Conservation (phyloP, 1,140 invertebrate species). For the Chironomus striatipennis region DNA sequence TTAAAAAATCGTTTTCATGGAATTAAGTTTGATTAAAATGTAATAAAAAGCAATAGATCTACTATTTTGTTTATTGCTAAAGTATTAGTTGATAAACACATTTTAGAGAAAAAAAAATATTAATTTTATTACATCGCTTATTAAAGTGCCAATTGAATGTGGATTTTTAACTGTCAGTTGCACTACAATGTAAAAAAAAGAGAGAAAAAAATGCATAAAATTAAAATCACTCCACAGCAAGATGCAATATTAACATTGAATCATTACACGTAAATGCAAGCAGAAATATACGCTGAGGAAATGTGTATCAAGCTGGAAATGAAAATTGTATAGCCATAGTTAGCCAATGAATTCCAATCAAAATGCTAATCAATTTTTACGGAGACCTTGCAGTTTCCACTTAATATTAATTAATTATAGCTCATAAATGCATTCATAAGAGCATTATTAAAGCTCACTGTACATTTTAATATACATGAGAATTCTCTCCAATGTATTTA, state of each 20-base stretch:
- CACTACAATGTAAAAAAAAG: neutral
- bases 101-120: neutral
- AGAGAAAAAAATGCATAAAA: neutral
- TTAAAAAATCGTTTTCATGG: too few species aligned
- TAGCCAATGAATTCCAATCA: slow-evolving; percentile 20
- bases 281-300: too few species aligned
- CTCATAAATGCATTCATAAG: slow-evolving; percentile 12
- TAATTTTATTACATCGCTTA: neutral
- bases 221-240: neutral
- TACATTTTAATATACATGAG: neutral
- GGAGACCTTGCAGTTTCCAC: slow-evolving; percentile 21
- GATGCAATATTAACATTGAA: too few species aligned
- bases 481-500: too few species aligned
- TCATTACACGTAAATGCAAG: too few species aligned
- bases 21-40: neutral
- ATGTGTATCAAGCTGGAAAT: too few species aligned
- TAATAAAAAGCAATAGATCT: neutral
- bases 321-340: neutral
- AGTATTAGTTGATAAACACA: neutral
- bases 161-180: neutral
- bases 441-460: neutral
- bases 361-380: slow-evolving; percentile 22
- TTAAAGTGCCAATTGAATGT: neutral
- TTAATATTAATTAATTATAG: slow-evolving; percentile 14
- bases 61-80: neutral